Conservation (phyloP, 2,113 vertebrate species). For the Mus spicilegus region DNA sequence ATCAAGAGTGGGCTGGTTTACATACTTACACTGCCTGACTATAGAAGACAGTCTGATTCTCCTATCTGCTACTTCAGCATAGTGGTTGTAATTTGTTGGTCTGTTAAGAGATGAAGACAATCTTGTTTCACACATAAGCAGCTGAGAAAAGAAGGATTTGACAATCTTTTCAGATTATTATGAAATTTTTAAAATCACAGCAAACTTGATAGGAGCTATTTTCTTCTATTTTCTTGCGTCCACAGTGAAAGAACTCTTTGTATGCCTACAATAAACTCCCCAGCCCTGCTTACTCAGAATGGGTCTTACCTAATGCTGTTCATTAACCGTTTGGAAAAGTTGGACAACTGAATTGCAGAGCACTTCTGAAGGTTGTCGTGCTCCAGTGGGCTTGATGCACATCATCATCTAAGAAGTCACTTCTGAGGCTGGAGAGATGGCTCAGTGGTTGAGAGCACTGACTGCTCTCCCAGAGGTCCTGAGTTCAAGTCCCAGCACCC, state of each 20-base stretch:
- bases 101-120: conserved; percentile 24
- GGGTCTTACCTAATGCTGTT: not conserved
- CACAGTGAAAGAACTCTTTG: not conserved
- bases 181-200: not conserved
- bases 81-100: conserved; percentile 3
- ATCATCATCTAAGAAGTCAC: not conserved
- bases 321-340: not conserved
- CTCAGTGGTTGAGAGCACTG: too few relatives aligned
- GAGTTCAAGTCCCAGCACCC: too few relatives aligned
- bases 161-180: conserved; percentile 9
- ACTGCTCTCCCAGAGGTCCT: too few relatives aligned
- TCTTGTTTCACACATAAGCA: not conserved
- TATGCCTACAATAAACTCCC: not conserved
- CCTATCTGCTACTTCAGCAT: not conserved
- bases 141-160: conserved; percentile 39
- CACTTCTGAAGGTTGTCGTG: not conserved
- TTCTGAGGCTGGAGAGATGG: not conserved
- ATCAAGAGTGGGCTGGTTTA: not conserved
- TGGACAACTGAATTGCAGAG: not conserved
- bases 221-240: too few relatives aligned
- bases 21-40: not conserved
- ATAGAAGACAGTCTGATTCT: not conserved
- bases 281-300: not conserved
- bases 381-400: not conserved
- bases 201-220: not conserved